phyloP scores from a whole-genome alignment of 2,113 vertebrate genomes.

The Mionectes macconnelli region DNA sequence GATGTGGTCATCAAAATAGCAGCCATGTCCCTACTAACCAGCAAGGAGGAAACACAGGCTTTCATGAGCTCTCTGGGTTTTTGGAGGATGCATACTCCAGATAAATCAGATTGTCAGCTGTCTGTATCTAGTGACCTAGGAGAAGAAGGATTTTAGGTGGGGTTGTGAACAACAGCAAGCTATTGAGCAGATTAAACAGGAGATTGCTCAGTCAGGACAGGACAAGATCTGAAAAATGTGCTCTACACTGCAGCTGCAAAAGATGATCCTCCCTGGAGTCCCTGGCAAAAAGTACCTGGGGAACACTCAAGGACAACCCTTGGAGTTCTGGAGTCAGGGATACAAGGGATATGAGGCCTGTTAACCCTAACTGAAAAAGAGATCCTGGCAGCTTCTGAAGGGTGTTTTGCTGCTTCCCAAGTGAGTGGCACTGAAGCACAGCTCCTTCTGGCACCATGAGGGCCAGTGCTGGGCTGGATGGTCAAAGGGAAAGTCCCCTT shows the following conservation, averaged over 20 bases:
- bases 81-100: neutral
- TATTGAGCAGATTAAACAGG: neutral
- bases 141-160: neutral
- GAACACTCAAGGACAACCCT: too few species aligned
- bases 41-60: neutral
- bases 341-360: neutral
- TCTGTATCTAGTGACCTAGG: accelerated
- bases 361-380: neutral
- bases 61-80: neutral
- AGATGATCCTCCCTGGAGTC: neutral
- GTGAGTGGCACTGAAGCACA: neutral
- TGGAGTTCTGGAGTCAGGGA: neutral
- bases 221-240: neutral
- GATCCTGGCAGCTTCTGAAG: neutral
- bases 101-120: neutral
- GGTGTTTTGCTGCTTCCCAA: neutral
- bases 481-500: neutral
- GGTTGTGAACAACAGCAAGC: neutral
- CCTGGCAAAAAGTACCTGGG: neutral
- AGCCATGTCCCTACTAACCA: neutral
- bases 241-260: neutral
- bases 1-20: neutral
- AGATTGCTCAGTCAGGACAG: neutral
- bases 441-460: accelerated
- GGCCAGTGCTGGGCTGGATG: neutral